These are phyloP conservation scores for Folsomia candida DNA, from an alignment of 2,888 invertebrate genomes.

Conservation along the genomic window DNA sequence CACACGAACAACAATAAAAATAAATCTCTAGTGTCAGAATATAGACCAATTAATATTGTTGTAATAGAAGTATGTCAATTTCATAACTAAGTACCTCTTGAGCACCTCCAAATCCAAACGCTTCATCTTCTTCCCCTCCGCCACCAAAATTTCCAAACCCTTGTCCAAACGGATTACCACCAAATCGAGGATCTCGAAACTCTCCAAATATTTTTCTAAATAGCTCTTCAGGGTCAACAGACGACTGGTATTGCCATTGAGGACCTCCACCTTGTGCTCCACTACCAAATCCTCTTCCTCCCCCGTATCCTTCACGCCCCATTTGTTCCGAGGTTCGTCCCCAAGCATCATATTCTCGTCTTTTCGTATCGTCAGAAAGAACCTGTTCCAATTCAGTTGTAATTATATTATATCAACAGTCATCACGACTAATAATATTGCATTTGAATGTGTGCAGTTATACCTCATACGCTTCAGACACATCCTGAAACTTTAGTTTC, in stretches of 20 bases:
- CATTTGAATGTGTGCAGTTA: conserved; percentile 20
- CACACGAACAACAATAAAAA: background rate
- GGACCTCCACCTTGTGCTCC: conserved; percentile 57
- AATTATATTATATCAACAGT: background rate
- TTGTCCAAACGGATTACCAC: conserved; percentile 52
- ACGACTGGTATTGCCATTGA: conserved; percentile 80
- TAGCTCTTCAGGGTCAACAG: conserved; percentile 92
- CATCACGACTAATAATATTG: background rate
- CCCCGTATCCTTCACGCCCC: conserved; percentile 63
- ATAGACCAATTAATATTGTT: too few relatives aligned
- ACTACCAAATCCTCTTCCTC: conserved; percentile 55
- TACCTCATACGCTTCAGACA: conserved; percentile 99
- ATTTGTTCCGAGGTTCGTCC: conserved; percentile 84
- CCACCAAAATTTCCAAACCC: conserved; percentile 16
- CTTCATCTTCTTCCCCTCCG: conserved; percentile 56
- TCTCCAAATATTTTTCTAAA: conserved; percentile 86
- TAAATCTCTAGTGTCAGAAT: too few relatives aligned
- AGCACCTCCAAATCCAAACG: conserved; percentile 71
- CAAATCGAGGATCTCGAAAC: conserved; percentile 49
- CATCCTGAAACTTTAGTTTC: conserved; percentile 90
- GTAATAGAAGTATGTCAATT: too few relatives aligned
- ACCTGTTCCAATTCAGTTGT: too few relatives aligned
- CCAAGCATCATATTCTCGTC: conserved; percentile 90
- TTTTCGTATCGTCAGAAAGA: conserved; percentile 82
- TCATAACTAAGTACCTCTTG: too few relatives aligned